Percentiles rank a stretch among this genome's conserved stretches.
Conservation (phyloP, 2,797 vertebrate genomes). For the Heterohyrax brucei region DNA sequence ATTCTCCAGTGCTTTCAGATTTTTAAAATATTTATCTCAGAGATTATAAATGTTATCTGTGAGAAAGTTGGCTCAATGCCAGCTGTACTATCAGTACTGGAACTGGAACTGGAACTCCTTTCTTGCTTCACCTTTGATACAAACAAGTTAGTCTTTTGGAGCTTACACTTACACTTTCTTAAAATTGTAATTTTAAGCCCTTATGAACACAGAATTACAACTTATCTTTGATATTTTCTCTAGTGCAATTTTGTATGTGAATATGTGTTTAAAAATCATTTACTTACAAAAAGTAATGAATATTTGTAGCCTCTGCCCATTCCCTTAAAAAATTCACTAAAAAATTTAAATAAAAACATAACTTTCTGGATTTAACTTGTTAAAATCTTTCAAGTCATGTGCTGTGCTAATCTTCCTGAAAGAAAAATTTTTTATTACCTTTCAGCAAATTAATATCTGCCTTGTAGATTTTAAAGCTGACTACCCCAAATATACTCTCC, state of each 20-base stretch:
- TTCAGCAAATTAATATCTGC: slow-evolving; percentile 32
- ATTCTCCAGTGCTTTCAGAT: neutral
- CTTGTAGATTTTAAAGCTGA: neutral
- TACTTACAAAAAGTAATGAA: slow-evolving; percentile 24
- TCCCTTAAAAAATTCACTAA: slow-evolving; percentile 39
- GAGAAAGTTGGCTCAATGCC: neutral
- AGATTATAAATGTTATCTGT: neutral
- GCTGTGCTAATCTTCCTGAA: neutral
- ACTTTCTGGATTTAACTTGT: neutral
- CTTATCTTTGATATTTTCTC: slow-evolving; percentile 39
- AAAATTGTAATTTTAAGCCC: slow-evolving; percentile 17
- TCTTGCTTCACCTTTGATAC: neutral
- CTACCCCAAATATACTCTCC: neutral
- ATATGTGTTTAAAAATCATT: neutral
- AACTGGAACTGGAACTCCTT: neutral
- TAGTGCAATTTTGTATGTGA: slow-evolving; percentile 27
- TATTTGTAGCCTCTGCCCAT: neutral
- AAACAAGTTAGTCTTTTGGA: neutral
- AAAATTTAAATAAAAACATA: slow-evolving; percentile 19
- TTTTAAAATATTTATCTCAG: neutral
- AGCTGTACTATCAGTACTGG: neutral
- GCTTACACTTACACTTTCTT: neutral
- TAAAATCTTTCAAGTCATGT: slow-evolving; percentile 36
- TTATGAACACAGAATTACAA: neutral
- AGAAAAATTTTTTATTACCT: neutral